Evolutionary conservation across 2,888 invertebrate species (phyloP).

Genomic region (Caenorhabditis zanzibari): DNA sequence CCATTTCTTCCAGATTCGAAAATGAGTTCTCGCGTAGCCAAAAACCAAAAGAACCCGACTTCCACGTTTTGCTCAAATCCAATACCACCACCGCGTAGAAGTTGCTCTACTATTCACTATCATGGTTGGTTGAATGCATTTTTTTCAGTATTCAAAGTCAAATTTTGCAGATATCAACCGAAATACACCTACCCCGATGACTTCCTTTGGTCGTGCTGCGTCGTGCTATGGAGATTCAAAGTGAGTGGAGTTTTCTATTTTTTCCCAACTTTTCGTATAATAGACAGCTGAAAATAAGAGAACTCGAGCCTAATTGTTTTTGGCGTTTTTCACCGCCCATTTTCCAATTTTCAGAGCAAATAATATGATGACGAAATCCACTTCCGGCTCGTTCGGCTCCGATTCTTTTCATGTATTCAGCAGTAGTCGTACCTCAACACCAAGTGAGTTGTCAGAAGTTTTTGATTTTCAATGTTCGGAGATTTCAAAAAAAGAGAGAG

Average conservation of each 20-base stretch:
- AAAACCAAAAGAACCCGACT: slow-evolving; percentile 24
- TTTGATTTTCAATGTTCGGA: neutral
- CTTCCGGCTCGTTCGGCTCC: slow-evolving; percentile 12
- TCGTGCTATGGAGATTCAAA: slow-evolving; percentile 18
- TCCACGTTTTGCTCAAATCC: slow-evolving; percentile 17
- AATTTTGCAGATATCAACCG: slow-evolving; percentile 29
- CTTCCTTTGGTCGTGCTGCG: slow-evolving; percentile 6
- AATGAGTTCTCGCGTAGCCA: slow-evolving; percentile 20
- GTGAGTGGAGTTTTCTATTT: neutral
- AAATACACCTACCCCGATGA: slow-evolving; percentile 21
- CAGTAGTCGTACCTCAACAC: slow-evolving; percentile 24
- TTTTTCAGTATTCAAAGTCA: neutral
- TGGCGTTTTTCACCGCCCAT: no score
- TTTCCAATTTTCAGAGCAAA: slow-evolving; percentile 12
- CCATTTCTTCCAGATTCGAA: slow-evolving; percentile 23
- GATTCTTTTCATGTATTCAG: slow-evolving; percentile 32
- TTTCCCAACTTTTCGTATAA: neutral
- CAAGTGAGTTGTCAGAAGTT: slow-evolving; percentile 8
- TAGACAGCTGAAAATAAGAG: neutral
- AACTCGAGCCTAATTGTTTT: neutral
- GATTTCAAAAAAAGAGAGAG: neutral
- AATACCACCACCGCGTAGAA: slow-evolving; percentile 1
- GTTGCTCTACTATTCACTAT: slow-evolving; percentile 22
- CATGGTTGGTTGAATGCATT: slow-evolving; percentile 7
- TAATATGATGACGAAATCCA: slow-evolving; percentile 32